Evolutionary conservation across 2,888 invertebrate genomes (phyloP).

Genomic region (Acanthacorydalis orientalis): DNA sequence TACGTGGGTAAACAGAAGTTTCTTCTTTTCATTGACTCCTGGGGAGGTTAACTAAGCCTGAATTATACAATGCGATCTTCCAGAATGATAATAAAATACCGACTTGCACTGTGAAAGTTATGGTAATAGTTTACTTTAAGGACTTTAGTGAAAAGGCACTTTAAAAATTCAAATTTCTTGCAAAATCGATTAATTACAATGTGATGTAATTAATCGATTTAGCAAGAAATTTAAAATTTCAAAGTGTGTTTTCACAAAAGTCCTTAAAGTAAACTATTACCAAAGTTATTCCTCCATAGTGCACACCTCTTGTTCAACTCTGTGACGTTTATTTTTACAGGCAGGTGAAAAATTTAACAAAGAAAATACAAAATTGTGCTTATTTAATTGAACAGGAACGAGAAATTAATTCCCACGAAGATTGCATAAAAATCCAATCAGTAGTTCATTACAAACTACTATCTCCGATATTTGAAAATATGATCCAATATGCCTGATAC

Average conservation of each 20-base stretch:
- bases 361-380: slow-evolving; percentile 9
- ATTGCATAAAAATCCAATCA: slow-evolving; percentile 12
- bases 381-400: slow-evolving; percentile 8
- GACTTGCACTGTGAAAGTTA: slow-evolving; percentile 10
- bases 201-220: too few species aligned
- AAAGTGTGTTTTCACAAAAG: too few species aligned
- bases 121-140: too few species aligned
- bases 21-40: slow-evolving; percentile 11
- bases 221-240: too few species aligned
- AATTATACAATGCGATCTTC: slow-evolving; percentile 10
- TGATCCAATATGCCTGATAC: slow-evolving; percentile 12
- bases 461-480: slow-evolving; percentile 9
- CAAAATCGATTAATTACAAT: too few species aligned
- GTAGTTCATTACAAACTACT: slow-evolving; percentile 11
- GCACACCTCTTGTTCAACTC: slow-evolving; percentile 10
- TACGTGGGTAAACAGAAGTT: slow-evolving; percentile 10
- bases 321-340: slow-evolving; percentile 12
- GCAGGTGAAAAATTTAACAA: slow-evolving; percentile 10
- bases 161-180: too few species aligned
- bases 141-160: too few species aligned
- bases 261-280: too few species aligned
- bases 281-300: slow-evolving; percentile 12
- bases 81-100: slow-evolving; percentile 7
- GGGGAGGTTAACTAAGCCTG: slow-evolving; percentile 11
- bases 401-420: slow-evolving; percentile 10